These are phyloP conservation scores for Andricus quercusramuli DNA, from an alignment of 2,888 invertebrate genomes.

Conservation along the genomic window DNA sequence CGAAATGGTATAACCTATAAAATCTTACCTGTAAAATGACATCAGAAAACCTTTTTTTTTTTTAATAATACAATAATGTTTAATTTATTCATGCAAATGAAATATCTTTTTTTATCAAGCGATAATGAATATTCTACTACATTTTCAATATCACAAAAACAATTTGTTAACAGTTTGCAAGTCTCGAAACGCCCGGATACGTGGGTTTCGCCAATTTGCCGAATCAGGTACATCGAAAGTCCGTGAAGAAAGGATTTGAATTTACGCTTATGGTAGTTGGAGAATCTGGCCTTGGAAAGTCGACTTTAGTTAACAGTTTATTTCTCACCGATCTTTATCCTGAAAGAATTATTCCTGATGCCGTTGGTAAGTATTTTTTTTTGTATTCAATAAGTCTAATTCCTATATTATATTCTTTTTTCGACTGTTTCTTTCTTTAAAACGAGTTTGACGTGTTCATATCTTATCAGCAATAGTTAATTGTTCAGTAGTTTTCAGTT, in stretches of 20 bases:
- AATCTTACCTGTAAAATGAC: background rate
- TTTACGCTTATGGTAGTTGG: constrained; percentile 98
- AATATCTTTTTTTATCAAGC: too few species aligned
- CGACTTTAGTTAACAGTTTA: constrained; percentile 95
- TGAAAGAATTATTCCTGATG: constrained; percentile 93
- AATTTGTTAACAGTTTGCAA: constrained; percentile 85
- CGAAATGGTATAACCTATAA: background rate
- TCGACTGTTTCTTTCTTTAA: background rate
- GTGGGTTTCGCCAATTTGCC: constrained; percentile 97
- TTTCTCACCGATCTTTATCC: constrained; percentile 97
- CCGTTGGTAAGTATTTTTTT: constrained; percentile 84
- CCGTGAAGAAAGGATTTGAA: constrained; percentile 97
- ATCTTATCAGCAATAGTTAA: constrained; percentile 71
- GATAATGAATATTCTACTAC: too few species aligned
- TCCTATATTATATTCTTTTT: background rate
- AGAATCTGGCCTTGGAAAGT: constrained; percentile 94
- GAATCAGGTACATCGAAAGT: constrained; percentile 96
- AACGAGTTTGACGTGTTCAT: constrained; percentile 46
- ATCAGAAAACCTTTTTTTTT: too few species aligned
- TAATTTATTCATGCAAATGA: too few species aligned
- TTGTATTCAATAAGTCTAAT: constrained; percentile 56
- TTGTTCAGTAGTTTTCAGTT: constrained; percentile 74
- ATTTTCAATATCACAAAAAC: too few species aligned
- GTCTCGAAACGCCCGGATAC: constrained; percentile 92
- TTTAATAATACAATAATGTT: too few species aligned